Conservation (phyloP, 1,140 invertebrate genomes). For the Calycopis cecrops region DNA sequence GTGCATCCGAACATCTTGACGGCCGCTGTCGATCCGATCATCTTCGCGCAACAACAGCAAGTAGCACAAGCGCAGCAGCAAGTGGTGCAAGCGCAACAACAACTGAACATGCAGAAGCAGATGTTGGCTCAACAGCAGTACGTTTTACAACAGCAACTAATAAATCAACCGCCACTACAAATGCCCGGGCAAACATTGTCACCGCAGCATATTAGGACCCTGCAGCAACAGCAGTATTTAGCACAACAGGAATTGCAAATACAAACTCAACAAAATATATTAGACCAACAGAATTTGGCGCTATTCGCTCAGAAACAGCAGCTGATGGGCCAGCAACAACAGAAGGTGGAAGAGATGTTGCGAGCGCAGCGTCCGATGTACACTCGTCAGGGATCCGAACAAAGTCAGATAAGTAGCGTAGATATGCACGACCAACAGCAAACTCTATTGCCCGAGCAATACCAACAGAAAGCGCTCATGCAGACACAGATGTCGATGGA, state of each 20-base stretch:
- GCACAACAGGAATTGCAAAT: constrained; percentile 68
- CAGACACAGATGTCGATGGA: constrained; percentile 60
- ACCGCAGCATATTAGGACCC: constrained; percentile 66
- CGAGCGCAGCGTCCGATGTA: constrained; percentile 62
- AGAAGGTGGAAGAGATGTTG: constrained; percentile 59
- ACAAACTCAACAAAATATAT: constrained; percentile 62
- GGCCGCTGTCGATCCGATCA: constrained; percentile 46
- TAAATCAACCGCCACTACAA: constrained; percentile 60
- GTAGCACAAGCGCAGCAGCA: constrained; percentile 65
- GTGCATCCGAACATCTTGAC: constrained; percentile 46
- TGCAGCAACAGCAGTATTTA: constrained; percentile 70
- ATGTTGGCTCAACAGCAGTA: constrained; percentile 65
- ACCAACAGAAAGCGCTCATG: constrained; percentile 59
- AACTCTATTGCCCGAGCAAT: constrained; percentile 52
- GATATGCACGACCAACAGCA: constrained; percentile 56
- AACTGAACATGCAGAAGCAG: constrained; percentile 65
- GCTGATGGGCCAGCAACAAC: constrained; percentile 73
- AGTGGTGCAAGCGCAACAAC: constrained; percentile 60
- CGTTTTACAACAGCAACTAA: constrained; percentile 63
- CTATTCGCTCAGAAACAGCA: constrained; percentile 70
- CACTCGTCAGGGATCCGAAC: constrained; percentile 57
- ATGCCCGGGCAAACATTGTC: constrained; percentile 71
- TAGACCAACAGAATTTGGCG: constrained; percentile 63
- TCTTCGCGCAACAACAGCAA: constrained; percentile 56
- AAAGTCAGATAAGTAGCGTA: constrained; percentile 55